Conservation (phyloP, 2,113 vertebrate species). For the Argyrosomus japonicus region DNA sequence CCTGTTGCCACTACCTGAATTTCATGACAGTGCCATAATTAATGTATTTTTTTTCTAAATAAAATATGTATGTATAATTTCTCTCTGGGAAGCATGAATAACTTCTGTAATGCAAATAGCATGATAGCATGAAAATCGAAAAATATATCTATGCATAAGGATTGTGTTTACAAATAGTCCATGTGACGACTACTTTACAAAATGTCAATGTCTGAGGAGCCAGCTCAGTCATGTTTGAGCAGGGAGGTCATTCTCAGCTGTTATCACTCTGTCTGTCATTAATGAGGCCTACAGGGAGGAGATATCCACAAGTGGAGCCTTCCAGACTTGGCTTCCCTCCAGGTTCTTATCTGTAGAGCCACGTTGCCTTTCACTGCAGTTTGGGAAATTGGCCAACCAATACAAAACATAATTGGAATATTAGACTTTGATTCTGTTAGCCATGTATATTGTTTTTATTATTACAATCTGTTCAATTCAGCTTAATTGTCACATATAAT, state of each 20-base stretch:
- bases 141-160: background rate
- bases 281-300: slow-evolving; percentile 41
- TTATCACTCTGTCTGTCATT: slow-evolving; percentile 60
- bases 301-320: slow-evolving; percentile 32
- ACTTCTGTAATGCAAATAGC: background rate
- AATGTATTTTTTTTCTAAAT: too few species aligned
- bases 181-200: slow-evolving; percentile 28
- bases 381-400: background rate
- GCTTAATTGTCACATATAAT: too few species aligned
- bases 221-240: slow-evolving; percentile 48
- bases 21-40: too few species aligned
- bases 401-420: too few species aligned
- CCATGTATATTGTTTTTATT: background rate
- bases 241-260: slow-evolving; percentile 60
- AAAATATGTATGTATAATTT: background rate
- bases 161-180: slow-evolving; percentile 35
- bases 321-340: slow-evolving; percentile 39
- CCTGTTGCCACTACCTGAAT: too few species aligned
- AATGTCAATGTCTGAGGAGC: slow-evolving; percentile 53
- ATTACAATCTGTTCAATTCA: too few species aligned
- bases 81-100: background rate
- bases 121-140: background rate
- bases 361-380: slow-evolving; percentile 46
- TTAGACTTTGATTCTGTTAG: background rate
- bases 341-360: slow-evolving; percentile 52